Base-by-base conservation (phyloP, 2,888 invertebrate genomes). In the Raillietiella orientalis region DNA sequence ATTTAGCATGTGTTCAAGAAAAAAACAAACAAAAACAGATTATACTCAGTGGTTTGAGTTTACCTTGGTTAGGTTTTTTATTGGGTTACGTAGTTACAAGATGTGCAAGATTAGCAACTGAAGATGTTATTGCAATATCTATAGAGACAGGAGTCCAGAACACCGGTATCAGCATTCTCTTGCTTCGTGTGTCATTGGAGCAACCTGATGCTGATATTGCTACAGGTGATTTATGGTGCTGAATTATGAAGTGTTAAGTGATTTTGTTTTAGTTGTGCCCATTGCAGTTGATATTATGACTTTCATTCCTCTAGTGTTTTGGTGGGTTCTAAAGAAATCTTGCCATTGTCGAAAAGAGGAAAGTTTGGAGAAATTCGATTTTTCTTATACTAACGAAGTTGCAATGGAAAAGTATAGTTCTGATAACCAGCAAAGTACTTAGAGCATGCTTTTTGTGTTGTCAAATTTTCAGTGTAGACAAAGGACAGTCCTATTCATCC, bases 141-240 rank as follows among this genome's bases (percentile, higher is more conserved):
- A 66, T 87, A 25, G 87, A 87, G 52, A 72, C 75, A 4, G 79
- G 84, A 26, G 64, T 84, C 27, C 82, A 84, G 49, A 87, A 87
- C 49, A 79, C 82, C 0, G 82, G 79, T 22, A 64, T 87, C 33
- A 59, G 82, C 2, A 82, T 87, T 38, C 74, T 84, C 45, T 52
- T 87, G 36, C 49, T 87, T 27, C 51, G 69, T 29, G 64, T 74
- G 40, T 62, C 72, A 3, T 52, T 87, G 29, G 59, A 59, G 0
- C 70, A 75, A 39, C 84, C 84, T 0, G 66, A 67, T 34, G 72
- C 70, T 0, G 82, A 84, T 49, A 52, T 84, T 23, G 74, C 82
- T 3, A 74, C 77, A 23, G 64, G 67, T 66, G 44, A 41, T 34
- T 32, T 3, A 5, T 2, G 3, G n/a, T 3, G 10, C 15, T 4